phyloP scores from a whole-genome alignment of 2,888 invertebrate species.

The Chloroclysta siterata region DNA sequence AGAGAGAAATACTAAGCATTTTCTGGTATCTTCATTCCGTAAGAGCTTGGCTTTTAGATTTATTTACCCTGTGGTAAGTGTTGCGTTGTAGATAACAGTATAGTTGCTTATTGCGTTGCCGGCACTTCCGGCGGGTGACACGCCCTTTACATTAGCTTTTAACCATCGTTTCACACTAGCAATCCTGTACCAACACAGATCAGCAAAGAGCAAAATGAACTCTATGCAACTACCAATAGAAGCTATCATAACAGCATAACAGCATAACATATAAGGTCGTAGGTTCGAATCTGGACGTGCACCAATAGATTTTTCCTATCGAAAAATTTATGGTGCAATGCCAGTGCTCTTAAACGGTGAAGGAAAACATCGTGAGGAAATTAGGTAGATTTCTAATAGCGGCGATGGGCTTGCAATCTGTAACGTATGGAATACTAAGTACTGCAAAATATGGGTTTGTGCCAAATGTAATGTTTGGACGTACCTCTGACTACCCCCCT shows the following conservation, averaged over 20 bases:
- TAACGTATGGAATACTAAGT: too few species aligned
- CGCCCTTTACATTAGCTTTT: conserved; percentile 58
- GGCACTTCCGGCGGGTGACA: conserved; percentile 54
- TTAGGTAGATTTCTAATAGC: neutral
- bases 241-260: neutral
- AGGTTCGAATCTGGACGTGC: too few species aligned
- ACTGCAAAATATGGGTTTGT: too few species aligned
- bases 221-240: neutral
- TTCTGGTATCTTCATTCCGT: conserved; percentile 43
- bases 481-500: too few species aligned
- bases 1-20: conserved; percentile 14
- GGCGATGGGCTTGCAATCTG: too few species aligned
- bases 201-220: conserved; percentile 1
- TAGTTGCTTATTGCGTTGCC: conserved; percentile 44
- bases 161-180: conserved; percentile 17
- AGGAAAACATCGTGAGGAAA: too few species aligned
- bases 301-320: too few species aligned
- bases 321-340: too few species aligned
- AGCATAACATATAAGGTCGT: too few species aligned
- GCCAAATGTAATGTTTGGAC: too few species aligned
- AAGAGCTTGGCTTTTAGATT: conserved; percentile 52
- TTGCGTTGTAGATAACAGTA: conserved; percentile 42
- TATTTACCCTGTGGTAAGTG: conserved; percentile 48
- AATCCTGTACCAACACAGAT: conserved; percentile 3
- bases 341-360: too few species aligned